Percentiles rank a stretch among this genome's conserved stretches.
phyloP scores from a whole-genome alignment of 2,113 vertebrate species.

The Ramphastos sulfuratus region DNA sequence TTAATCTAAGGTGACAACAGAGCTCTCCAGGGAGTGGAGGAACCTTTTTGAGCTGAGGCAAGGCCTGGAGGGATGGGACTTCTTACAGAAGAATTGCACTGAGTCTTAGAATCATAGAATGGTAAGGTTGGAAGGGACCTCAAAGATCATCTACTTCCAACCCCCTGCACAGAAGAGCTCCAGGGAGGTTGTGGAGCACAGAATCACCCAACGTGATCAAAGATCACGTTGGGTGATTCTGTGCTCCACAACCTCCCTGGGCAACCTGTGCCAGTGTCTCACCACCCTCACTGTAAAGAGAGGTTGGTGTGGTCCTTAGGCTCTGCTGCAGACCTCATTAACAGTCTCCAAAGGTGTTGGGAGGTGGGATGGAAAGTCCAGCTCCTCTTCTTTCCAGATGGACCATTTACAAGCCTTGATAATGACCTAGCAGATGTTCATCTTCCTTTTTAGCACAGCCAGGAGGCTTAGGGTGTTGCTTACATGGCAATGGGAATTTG shows the following conservation, averaged over 20 bases:
- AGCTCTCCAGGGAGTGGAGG: neutral
- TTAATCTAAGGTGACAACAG: neutral
- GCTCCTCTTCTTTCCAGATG: neutral
- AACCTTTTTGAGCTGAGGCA: neutral
- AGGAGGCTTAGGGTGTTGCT: neutral
- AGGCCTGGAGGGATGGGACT: neutral
- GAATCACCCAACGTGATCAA: too few species aligned
- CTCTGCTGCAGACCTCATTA: neutral
- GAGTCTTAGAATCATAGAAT: neutral
- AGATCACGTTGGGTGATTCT: too few species aligned
- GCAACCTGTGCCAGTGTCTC: too few species aligned
- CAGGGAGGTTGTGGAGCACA: too few species aligned
- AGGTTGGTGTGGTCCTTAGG: neutral
- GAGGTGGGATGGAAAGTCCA: neutral
- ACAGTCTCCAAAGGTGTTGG: neutral
- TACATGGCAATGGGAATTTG: neutral
- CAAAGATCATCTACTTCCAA: too few species aligned
- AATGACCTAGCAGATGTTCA: neutral
- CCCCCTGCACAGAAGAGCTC: too few species aligned
- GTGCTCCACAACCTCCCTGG: too few species aligned
- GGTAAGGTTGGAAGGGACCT: too few species aligned
- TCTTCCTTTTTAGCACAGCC: neutral
- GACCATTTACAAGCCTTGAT: neutral
- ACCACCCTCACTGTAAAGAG: too few species aligned
- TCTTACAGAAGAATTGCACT: neutral